Evolutionary conservation across 2,888 invertebrate genomes (phyloP).

Genomic region (Megamerina dolium): DNA sequence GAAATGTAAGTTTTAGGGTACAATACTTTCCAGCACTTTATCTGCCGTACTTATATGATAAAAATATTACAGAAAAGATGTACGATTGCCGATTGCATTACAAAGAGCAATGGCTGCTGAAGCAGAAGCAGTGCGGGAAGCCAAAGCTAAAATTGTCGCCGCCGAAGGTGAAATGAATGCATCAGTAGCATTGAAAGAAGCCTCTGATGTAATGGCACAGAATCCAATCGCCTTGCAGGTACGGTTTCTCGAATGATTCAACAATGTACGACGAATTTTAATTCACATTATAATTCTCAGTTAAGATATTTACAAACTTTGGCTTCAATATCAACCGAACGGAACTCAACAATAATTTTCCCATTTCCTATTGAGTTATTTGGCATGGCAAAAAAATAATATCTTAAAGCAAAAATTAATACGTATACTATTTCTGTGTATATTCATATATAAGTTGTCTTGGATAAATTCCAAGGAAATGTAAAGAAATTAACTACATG

Average conservation of each 20-base stretch:
- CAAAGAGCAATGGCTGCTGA: constrained; percentile 37
- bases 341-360: constrained; percentile 19
- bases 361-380: constrained; percentile 18
- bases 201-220: constrained; percentile 35
- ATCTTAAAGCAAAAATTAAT: too few relatives aligned
- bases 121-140: constrained; percentile 36
- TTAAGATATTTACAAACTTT: constrained; percentile 21
- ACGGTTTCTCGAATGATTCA: background rate
- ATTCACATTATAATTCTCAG: constrained; percentile 3
- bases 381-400: too few relatives aligned
- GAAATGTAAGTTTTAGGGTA: constrained; percentile 63
- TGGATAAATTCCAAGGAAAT: too few relatives aligned
- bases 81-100: constrained; percentile 27
- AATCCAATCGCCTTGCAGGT: constrained; percentile 37
- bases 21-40: background rate
- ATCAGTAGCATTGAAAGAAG: constrained; percentile 31
- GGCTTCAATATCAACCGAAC: constrained; percentile 15
- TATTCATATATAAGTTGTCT: too few relatives aligned
- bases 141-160: constrained; percentile 37
- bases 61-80: constrained; percentile 30
- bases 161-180: constrained; percentile 37
- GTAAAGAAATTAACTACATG: too few relatives aligned
- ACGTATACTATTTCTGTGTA: too few relatives aligned
- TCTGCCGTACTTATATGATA: background rate
- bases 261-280: background rate